Evolutionary conservation across 2,797 vertebrate species (phyloP).

Genomic region (Brotula barbata): DNA sequence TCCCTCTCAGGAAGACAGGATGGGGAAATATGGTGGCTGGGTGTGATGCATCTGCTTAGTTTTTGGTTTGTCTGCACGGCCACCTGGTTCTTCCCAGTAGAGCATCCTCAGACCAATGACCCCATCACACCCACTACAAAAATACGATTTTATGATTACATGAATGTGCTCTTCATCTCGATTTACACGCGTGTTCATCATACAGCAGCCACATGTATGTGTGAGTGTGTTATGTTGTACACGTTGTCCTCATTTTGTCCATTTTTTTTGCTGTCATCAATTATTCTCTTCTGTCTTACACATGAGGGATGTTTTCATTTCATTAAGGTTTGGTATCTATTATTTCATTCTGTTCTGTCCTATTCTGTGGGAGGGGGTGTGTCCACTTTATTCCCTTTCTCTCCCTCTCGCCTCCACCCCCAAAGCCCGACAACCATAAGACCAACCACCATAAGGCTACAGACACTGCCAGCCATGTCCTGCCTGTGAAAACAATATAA

Average conservation of each 20-base stretch:
- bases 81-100: constrained; percentile 14
- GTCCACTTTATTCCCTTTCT: not conserved
- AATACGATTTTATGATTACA: not conserved
- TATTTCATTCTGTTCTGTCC: not conserved
- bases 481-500: constrained; percentile 62
- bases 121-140: too few species aligned
- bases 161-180: not conserved
- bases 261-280: not conserved
- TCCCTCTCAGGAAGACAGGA: constrained; percentile 37
- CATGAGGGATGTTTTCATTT: too few species aligned
- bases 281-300: too few species aligned
- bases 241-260: too few species aligned
- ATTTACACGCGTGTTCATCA: too few species aligned
- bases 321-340: too few species aligned
- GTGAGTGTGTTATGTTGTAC: too few species aligned
- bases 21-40: constrained; percentile 29
- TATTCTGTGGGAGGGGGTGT: not conserved
- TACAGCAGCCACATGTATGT: too few species aligned
- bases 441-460: constrained; percentile 68
- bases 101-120: not conserved
- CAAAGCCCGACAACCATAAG: constrained; percentile 56
- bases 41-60: constrained; percentile 47
- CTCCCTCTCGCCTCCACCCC: constrained; percentile 20
- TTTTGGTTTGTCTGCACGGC: constrained; percentile 54
- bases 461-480: constrained; percentile 74